These are phyloP conservation scores for Melanophora roralis DNA, from an alignment of 2,888 invertebrate genomes.

Conservation along the genomic window DNA sequence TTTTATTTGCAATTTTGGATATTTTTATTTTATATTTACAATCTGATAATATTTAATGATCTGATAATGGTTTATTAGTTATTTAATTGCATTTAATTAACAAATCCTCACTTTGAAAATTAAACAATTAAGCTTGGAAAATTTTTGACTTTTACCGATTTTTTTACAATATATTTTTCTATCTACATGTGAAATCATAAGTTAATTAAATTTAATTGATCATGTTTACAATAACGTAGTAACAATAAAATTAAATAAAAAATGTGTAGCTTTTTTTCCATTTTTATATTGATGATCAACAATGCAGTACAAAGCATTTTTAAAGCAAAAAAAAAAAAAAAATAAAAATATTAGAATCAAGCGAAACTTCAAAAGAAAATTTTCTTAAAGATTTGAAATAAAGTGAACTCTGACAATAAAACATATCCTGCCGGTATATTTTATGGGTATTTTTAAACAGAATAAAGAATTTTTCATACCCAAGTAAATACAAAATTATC, in stretches of 20 bases:
- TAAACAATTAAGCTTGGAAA: slow-evolving; percentile 1
- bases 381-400: too few relatives aligned
- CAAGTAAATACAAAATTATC: not conserved
- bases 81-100: not conserved
- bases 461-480: not conserved
- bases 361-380: too few relatives aligned
- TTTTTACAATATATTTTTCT: not conserved
- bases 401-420: too few relatives aligned
- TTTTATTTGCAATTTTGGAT: not conserved
- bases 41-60: slow-evolving; percentile 5
- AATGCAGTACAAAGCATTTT: too few relatives aligned
- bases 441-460: too few relatives aligned
- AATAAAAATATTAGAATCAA: too few relatives aligned
- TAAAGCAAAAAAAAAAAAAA: too few relatives aligned
- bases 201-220: slow-evolving; percentile 45
- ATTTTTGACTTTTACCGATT: not conserved
- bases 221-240: slow-evolving; percentile 17
- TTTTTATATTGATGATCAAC: too few relatives aligned
- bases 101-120: not conserved
- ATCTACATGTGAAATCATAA: slow-evolving; percentile 22
- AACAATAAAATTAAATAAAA: not conserved
- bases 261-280: too few relatives aligned
- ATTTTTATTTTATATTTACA: not conserved
- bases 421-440: too few relatives aligned
- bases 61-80: not conserved